Base-by-base conservation (phyloP, 1,140 invertebrate species). In the Trachymyrmex septentrionalis region DNA sequence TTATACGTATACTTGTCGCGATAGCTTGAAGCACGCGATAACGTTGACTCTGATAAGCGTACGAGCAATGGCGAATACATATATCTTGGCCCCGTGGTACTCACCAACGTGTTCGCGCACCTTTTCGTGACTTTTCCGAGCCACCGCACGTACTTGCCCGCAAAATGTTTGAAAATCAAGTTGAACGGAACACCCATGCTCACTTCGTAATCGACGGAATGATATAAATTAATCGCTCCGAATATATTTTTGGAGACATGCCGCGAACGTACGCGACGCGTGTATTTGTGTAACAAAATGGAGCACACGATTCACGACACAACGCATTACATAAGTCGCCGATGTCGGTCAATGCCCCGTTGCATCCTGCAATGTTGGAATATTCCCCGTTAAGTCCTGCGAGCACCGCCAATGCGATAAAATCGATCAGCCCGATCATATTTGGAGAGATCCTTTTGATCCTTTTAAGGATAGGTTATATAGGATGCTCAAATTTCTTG, bases 11-110 rank as follows among this genome's bases (percentile, higher is more conserved):
- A 59, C 34, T 73, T 75, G 63, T 84, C 69, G 69, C 57, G 69
- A 84, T 73, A 12, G 55, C 16, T 84, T 9, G n/a, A 14, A 48
- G 55, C 69, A 84, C 69, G 80, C 80, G 34, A 81, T 21, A 71
- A 21, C 21, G 21, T 48, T 27, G 55, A 73, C 57, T 61, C 27
- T n/a, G 38, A 61, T 24, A 73, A 84, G 69, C 44, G 80, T 44
- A 21, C 34, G 53, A 72, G 38, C 53, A 21, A 82, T 21, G 53
- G 66, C 9, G 19, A 71, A 73, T 30, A n/a, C 38, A 24, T 55
- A n/a, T 55, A 24, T 55, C 30, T 67, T 38, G 27, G 21, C n/a
- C n/a, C 12, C 44, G 38, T 34, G 14, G 0, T 50, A 84, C 80
- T 84, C 14, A 73, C 69, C 69, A 30, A 75, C n/a, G 38, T 38